phyloP scores from a whole-genome alignment of 2,888 invertebrate species.

The Campoplex capitator region DNA sequence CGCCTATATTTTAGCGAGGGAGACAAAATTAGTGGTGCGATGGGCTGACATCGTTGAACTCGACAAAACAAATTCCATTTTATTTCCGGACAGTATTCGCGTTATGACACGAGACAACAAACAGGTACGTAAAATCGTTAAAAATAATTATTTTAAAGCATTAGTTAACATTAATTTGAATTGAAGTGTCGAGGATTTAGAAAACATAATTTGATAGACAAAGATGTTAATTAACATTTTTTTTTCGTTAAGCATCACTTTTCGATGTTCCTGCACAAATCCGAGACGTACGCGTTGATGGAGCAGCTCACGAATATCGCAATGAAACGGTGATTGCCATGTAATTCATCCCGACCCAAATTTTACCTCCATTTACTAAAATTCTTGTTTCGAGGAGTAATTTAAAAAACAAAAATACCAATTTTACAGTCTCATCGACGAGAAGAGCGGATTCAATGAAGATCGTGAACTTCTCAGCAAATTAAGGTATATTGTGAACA shows the following conservation, averaged over 20 bases:
- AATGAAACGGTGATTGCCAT: constrained; percentile 91
- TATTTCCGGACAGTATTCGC: constrained; percentile 95
- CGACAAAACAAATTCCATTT: constrained; percentile 90
- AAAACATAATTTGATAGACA: too few species aligned
- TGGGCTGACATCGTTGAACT: constrained; percentile 96
- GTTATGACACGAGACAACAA: constrained; percentile 93
- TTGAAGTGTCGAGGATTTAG: too few species aligned
- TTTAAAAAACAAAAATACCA: not conserved
- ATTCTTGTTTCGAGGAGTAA: not conserved
- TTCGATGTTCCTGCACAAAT: constrained; percentile 95
- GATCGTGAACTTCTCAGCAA: constrained; percentile 94
- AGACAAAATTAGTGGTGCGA: constrained; percentile 94
- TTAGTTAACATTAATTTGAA: too few species aligned
- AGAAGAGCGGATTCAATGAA: constrained; percentile 95
- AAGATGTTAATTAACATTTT: not conserved
- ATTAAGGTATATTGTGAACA: constrained; percentile 86
- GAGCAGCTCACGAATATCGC: constrained; percentile 98
- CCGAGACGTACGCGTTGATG: constrained; percentile 96
- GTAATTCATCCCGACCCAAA: constrained; percentile 68
- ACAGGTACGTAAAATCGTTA: constrained; percentile 82
- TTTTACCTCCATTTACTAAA: constrained; percentile 10
- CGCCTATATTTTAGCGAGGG: constrained; percentile 96
- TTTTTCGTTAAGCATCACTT: constrained; percentile 90
- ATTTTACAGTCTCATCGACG: constrained; percentile 92
- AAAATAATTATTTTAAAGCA: too few species aligned